Conservation (phyloP, 2,113 vertebrate species). For the Hypomesus transpacificus region DNA sequence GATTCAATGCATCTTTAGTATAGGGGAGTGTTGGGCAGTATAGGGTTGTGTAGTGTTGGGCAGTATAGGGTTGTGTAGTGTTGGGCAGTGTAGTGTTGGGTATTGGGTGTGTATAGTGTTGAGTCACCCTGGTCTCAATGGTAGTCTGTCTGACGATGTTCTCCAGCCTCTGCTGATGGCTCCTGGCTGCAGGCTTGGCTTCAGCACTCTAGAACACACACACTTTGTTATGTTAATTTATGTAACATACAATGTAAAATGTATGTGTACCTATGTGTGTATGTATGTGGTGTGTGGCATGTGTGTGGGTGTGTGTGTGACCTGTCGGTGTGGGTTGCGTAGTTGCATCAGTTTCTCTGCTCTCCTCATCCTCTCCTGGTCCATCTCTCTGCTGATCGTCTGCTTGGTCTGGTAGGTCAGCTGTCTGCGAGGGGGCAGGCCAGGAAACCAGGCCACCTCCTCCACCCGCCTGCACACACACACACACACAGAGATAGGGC, state of each 20-base stretch:
- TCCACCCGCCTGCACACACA: conserved; percentile 78
- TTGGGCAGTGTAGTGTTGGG: no score
- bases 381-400: conserved; percentile 89
- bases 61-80: not conserved
- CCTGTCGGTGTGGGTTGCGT: conserved; percentile 49
- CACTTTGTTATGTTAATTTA: no score
- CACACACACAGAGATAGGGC: conserved; percentile 62
- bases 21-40: no score
- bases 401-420: conserved; percentile 95
- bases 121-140: conserved; percentile 79
- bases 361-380: conserved; percentile 92
- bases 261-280: no score
- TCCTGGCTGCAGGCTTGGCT: conserved; percentile 41
- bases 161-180: conserved; percentile 82
- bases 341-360: conserved; percentile 72
- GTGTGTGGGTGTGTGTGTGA: conserved; percentile 42
- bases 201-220: conserved; percentile 10
- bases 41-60: not conserved
- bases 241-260: no score
- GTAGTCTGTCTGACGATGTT: conserved; percentile 72
- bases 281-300: no score
- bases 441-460: conserved; percentile 80
- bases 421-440: conserved; percentile 80
- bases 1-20: no score
- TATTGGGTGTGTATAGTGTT: not conserved